phyloP scores from a whole-genome alignment of 2,888 invertebrate species.

The Dexiosoma caninum region DNA sequence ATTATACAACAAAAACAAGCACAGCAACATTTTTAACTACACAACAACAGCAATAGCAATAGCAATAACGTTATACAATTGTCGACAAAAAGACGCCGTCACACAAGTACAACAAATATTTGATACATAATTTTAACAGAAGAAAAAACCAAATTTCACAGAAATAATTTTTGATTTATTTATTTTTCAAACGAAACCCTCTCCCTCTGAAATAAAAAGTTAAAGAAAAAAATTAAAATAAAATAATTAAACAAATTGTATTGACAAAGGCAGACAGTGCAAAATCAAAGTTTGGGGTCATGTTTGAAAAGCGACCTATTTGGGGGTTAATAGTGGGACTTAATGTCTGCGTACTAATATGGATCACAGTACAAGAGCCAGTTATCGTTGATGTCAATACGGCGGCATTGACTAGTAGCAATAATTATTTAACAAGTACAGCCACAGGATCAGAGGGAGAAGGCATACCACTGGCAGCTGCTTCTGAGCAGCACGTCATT shows the following conservation, averaged over 20 bases:
- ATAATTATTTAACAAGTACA: constrained; percentile 39
- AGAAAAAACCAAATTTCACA: constrained; percentile 17
- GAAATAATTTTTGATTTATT: constrained; percentile 13
- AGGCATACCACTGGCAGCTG: neutral
- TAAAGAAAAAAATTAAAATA: neutral
- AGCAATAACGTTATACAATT: constrained; percentile 54
- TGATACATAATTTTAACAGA: constrained; percentile 31
- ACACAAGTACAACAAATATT: constrained; percentile 40
- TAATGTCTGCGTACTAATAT: constrained; percentile 76
- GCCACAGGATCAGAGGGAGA: constrained; percentile 2
- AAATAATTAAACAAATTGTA: neutral
- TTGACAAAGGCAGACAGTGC: neutral
- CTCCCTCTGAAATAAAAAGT: neutral
- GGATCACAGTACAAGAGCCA: constrained; percentile 76
- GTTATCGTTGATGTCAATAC: constrained; percentile 64
- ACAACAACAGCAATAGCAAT: constrained; percentile 53
- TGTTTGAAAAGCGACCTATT: constrained; percentile 76
- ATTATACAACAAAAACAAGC: constrained; percentile 40
- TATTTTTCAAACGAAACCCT: neutral
- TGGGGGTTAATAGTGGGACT: constrained; percentile 75
- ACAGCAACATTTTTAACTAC: constrained; percentile 43
- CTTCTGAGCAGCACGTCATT: neutral
- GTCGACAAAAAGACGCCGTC: constrained; percentile 36
- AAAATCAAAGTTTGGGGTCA: constrained; percentile 65
- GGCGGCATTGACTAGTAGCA: constrained; percentile 44